Evolutionary conservation across 2,888 invertebrate genomes (phyloP).

Genomic region (Tenthredo mesomela): DNA sequence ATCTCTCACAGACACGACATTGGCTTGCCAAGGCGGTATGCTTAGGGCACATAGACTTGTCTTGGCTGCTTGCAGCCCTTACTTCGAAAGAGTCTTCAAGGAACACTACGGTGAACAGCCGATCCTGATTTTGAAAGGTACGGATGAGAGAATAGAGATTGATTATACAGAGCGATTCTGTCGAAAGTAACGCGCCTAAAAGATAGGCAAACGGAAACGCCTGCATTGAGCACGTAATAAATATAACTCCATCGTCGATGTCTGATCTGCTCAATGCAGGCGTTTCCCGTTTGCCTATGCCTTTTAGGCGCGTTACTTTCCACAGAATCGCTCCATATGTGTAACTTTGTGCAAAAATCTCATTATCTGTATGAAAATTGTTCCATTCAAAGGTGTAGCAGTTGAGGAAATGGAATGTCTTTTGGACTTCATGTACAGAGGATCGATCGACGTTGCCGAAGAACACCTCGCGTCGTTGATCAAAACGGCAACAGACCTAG

Average conservation of each 20-base stretch:
- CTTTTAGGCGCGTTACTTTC: too few relatives aligned
- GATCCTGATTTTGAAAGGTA: slow-evolving; percentile 84
- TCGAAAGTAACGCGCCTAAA: too few relatives aligned
- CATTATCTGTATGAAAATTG: neutral
- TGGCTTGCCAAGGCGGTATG: slow-evolving; percentile 86
- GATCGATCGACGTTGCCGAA: slow-evolving; percentile 84
- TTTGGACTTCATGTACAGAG: slow-evolving; percentile 86
- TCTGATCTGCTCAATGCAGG: too few relatives aligned
- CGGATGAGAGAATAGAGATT: neutral
- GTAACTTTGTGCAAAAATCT: neutral
- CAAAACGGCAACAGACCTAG: slow-evolving; percentile 85
- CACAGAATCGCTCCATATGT: too few relatives aligned
- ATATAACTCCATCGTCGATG: too few relatives aligned
- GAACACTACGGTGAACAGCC: slow-evolving; percentile 88
- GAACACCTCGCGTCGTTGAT: slow-evolving; percentile 83
- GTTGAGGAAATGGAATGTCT: slow-evolving; percentile 84
- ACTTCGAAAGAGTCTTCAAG: slow-evolving; percentile 87
- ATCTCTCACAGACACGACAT: slow-evolving; percentile 85
- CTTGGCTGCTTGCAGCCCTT: slow-evolving; percentile 87
- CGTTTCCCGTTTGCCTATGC: too few relatives aligned
- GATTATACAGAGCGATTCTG: too few relatives aligned
- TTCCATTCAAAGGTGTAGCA: slow-evolving; percentile 78
- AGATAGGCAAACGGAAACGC: too few relatives aligned
- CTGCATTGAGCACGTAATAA: too few relatives aligned
- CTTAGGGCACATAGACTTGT: slow-evolving; percentile 87